Percentiles rank a stretch among this genome's conserved stretches.
Conservation (phyloP, 1,140 invertebrate genomes). For the Drosophila kikkawai region DNA sequence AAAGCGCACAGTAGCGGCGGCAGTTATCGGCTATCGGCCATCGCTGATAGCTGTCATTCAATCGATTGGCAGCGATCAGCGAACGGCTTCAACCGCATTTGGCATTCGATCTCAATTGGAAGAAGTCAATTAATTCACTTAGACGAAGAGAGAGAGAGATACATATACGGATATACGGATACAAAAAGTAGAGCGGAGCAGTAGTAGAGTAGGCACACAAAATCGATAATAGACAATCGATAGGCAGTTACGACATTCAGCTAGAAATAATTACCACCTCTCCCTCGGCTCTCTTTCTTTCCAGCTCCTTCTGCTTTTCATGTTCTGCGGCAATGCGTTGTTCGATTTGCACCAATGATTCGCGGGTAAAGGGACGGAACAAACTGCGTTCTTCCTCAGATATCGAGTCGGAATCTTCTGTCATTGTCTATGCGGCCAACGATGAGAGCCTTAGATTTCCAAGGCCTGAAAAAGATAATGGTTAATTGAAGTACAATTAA, state of each 20-base stretch:
- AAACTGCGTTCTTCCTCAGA: constrained; percentile 96
- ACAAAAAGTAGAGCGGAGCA: constrained; percentile 37
- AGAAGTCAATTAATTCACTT: constrained; percentile 43
- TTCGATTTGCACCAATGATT: constrained; percentile 97
- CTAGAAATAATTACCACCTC: constrained; percentile 89
- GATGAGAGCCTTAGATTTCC: constrained; percentile 85
- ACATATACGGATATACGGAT: constrained; percentile 20
- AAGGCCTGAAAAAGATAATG: constrained; percentile 69
- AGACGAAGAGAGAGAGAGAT: constrained; percentile 35
- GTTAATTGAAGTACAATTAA: not conserved
- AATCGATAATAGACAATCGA: constrained; percentile 24
- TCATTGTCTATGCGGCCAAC: constrained; percentile 90
- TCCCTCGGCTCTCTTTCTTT: constrained; percentile 97
- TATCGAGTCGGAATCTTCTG: constrained; percentile 94
- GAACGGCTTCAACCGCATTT: constrained; percentile 11
- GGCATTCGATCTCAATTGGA: constrained; percentile 50
- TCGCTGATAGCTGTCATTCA: not conserved
- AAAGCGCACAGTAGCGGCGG: constrained; percentile 68
- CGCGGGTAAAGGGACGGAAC: constrained; percentile 99
- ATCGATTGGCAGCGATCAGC: constrained; percentile 12
- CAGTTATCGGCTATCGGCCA: not conserved
- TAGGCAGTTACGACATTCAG: constrained; percentile 64
- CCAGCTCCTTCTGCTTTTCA: constrained; percentile 97
- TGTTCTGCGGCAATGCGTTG: constrained; percentile 96
- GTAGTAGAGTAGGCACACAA: constrained; percentile 56